Conservation (phyloP, 1,140 invertebrate species). For the Spodoptera frugiperda region DNA sequence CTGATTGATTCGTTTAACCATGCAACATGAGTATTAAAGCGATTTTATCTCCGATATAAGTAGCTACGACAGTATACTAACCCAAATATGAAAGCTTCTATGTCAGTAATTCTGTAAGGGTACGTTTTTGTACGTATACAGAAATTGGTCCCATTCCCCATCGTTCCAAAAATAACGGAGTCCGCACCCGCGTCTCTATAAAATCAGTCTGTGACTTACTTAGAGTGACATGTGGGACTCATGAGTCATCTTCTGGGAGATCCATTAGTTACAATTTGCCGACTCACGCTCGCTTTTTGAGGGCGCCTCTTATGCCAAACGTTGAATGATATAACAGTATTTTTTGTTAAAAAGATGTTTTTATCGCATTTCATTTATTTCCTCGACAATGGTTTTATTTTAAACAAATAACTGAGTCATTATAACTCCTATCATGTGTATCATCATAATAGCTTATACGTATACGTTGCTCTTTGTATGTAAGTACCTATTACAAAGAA, state of each 20-base stretch:
- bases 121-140: slow-evolving; percentile 48
- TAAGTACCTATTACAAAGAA: neutral
- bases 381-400: neutral
- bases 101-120: slow-evolving; percentile 21
- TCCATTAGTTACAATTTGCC: slow-evolving; percentile 78
- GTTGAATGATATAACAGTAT: slow-evolving; percentile 46
- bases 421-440: neutral
- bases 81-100: neutral
- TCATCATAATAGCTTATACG: too few relatives aligned
- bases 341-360: slow-evolving; percentile 42
- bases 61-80: neutral
- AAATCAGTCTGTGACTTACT: slow-evolving; percentile 55
- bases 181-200: slow-evolving; percentile 48
- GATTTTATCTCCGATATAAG: slow-evolving; percentile 3
- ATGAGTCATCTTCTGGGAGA: slow-evolving; percentile 65
- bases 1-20: slow-evolving; percentile 23
- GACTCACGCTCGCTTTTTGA: slow-evolving; percentile 76
- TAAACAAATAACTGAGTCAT: neutral
- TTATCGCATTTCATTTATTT: slow-evolving; percentile 22
- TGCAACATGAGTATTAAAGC: neutral
- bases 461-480: neutral
- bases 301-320: slow-evolving; percentile 54
- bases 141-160: neutral
- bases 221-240: slow-evolving; percentile 58
- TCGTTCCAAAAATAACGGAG: slow-evolving; percentile 49